Conservation (phyloP, 2,888 invertebrate genomes). For the Aspidiotus rigidus region DNA sequence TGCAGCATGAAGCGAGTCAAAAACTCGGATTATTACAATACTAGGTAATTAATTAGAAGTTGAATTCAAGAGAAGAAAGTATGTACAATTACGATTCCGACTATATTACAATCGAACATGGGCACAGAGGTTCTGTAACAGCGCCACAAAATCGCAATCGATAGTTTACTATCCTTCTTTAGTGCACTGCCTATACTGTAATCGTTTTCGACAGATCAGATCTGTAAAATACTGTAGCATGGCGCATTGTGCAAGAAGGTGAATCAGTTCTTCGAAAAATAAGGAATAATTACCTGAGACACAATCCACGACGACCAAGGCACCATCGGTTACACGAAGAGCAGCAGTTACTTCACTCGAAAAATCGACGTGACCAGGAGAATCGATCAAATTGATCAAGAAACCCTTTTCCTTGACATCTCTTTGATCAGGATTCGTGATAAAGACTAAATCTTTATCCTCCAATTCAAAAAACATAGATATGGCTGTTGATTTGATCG, state of each 20-base stretch:
- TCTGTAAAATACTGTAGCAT: slow-evolving; percentile 15
- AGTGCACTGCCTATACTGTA: slow-evolving; percentile 19
- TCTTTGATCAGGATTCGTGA: slow-evolving; percentile 80
- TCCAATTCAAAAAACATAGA: slow-evolving; percentile 98
- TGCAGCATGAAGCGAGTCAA: neutral
- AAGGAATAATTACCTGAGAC: slow-evolving; percentile 73
- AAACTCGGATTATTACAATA: neutral
- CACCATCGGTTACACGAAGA: slow-evolving; percentile 98
- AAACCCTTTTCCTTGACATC: slow-evolving; percentile 89
- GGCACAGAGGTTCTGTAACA: slow-evolving; percentile 69
- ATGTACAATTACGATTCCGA: slow-evolving; percentile 22
- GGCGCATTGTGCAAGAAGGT: slow-evolving; percentile 29
- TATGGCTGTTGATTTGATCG: slow-evolving; percentile 99
- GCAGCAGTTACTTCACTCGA: slow-evolving; percentile 99
- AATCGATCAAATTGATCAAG: slow-evolving; percentile 99
- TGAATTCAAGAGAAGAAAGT: neutral
- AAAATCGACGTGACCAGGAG: slow-evolving; percentile 99
- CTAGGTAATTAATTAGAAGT: neutral
- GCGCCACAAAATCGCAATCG: slow-evolving; percentile 43
- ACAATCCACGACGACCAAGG: slow-evolving; percentile 98
- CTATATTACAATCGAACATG: slow-evolving; percentile 59
- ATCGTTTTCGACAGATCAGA: slow-evolving; percentile 9
- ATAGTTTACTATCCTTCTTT: slow-evolving; percentile 12
- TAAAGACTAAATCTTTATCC: slow-evolving; percentile 88
- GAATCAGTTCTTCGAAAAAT: slow-evolving; percentile 4